Percentiles rank a stretch among this genome's conserved stretches.
These are phyloP conservation scores for Neogale vison DNA, from an alignment of 2,113 vertebrate genomes.

Conservation along the genomic window DNA sequence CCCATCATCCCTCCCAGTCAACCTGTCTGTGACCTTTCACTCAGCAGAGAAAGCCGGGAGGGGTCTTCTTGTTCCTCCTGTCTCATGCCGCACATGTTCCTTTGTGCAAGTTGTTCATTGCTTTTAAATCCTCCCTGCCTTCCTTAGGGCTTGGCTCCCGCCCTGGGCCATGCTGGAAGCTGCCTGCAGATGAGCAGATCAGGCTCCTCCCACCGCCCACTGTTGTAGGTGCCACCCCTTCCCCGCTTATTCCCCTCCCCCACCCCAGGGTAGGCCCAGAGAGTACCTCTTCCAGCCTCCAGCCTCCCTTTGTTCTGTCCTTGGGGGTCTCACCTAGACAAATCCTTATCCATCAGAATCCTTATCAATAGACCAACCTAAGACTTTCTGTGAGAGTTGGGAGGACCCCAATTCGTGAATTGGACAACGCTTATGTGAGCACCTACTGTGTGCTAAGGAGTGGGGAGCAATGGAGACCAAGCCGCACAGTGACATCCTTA, in stretches of 20 bases:
- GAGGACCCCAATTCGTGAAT: background rate
- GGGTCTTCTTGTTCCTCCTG: background rate
- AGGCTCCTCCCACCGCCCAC: background rate
- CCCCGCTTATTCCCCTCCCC: background rate
- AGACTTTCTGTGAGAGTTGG: background rate
- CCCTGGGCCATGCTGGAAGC: rapidly evolving
- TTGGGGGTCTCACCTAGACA: background rate
- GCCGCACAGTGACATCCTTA: background rate
- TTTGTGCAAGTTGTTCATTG: background rate
- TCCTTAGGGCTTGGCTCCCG: background rate
- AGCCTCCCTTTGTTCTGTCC: background rate
- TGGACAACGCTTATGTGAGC: background rate
- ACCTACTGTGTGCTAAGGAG: background rate
- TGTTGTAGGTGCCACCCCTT: background rate
- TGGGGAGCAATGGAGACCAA: background rate
- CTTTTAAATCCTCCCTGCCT: background rate
- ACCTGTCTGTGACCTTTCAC: background rate
- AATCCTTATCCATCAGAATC: background rate
- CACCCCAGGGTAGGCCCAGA: background rate
- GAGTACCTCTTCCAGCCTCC: background rate
- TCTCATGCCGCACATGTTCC: background rate
- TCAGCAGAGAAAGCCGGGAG: background rate
- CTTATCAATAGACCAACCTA: background rate
- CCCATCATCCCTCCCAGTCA: background rate
- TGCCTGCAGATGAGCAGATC: background rate